phyloP scores from a whole-genome alignment of 2,113 vertebrate genomes.

The Hippocampus zosterae region DNA sequence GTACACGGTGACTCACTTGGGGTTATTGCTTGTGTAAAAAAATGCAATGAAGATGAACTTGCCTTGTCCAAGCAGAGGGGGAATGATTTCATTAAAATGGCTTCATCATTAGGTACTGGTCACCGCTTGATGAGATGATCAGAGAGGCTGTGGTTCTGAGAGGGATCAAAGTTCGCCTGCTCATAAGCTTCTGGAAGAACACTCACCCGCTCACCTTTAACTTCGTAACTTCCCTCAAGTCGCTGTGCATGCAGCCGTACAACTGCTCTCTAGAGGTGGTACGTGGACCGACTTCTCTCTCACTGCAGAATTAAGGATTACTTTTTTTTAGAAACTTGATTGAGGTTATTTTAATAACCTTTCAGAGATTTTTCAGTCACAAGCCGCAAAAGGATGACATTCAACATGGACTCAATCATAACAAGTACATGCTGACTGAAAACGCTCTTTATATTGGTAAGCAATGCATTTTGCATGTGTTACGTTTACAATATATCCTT shows the following conservation, averaged over 20 bases:
- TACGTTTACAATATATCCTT: neutral
- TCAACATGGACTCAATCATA: slow-evolving; percentile 61
- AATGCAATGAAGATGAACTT: neutral
- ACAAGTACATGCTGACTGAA: slow-evolving; percentile 69
- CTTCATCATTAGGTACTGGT: slow-evolving; percentile 56
- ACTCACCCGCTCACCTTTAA: slow-evolving; percentile 68
- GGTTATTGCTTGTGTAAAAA: neutral
- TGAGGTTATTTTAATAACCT: neutral
- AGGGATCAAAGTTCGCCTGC: slow-evolving; percentile 56
- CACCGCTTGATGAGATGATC: slow-evolving; percentile 60
- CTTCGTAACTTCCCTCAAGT: slow-evolving; percentile 60
- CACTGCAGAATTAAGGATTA: neutral
- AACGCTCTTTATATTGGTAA: slow-evolving; percentile 60
- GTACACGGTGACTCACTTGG: neutral
- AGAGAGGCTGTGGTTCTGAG: slow-evolving; percentile 61
- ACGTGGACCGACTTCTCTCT: neutral
- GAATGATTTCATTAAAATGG: neutral
- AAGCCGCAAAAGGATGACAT: slow-evolving; percentile 44
- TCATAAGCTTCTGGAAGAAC: slow-evolving; percentile 64
- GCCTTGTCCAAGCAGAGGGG: neutral
- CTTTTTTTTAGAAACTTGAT: neutral
- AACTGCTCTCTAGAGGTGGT: slow-evolving; percentile 68
- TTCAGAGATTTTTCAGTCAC: slow-evolving; percentile 59
- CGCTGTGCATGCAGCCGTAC: slow-evolving; percentile 55
- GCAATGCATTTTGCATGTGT: neutral